Conservation (phyloP, 2,888 invertebrate species). For the Drosophila austrosaltans region DNA sequence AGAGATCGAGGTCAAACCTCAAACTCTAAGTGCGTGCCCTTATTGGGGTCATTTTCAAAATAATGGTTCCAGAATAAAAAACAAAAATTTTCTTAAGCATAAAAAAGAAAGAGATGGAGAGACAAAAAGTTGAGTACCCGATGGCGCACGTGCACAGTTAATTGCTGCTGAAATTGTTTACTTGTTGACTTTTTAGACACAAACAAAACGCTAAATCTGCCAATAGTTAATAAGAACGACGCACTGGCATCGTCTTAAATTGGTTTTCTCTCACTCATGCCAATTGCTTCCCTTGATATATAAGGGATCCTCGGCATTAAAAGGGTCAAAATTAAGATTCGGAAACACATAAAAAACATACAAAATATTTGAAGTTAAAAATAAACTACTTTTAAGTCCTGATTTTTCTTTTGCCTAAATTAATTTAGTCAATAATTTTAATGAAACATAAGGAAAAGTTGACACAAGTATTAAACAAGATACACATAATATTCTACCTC, state of each 20-base stretch:
- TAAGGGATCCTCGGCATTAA: constrained; percentile 27
- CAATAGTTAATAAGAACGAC: background rate
- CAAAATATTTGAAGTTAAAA: too few species aligned
- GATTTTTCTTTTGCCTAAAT: too few species aligned
- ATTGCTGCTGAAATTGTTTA: background rate
- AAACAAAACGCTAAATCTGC: background rate
- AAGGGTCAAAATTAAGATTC: background rate
- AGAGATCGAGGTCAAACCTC: background rate
- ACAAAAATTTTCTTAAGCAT: background rate
- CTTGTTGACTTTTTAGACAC: background rate
- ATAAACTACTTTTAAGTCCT: too few species aligned
- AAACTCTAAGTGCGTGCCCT: background rate
- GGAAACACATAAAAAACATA: background rate
- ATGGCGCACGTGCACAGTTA: background rate
- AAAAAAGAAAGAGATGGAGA: constrained; percentile 4
- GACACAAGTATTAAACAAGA: background rate
- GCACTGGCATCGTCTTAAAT: background rate
- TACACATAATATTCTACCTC: background rate
- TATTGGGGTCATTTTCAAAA: background rate
- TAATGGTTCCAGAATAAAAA: background rate
- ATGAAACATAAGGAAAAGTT: too few species aligned
- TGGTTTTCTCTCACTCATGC: constrained; percentile 1
- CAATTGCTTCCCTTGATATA: constrained; percentile 61
- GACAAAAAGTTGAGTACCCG: background rate
- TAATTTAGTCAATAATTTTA: too few species aligned